Evolutionary conservation across 2,888 invertebrate genomes (phyloP).

Genomic region (Steromphala cineraria): DNA sequence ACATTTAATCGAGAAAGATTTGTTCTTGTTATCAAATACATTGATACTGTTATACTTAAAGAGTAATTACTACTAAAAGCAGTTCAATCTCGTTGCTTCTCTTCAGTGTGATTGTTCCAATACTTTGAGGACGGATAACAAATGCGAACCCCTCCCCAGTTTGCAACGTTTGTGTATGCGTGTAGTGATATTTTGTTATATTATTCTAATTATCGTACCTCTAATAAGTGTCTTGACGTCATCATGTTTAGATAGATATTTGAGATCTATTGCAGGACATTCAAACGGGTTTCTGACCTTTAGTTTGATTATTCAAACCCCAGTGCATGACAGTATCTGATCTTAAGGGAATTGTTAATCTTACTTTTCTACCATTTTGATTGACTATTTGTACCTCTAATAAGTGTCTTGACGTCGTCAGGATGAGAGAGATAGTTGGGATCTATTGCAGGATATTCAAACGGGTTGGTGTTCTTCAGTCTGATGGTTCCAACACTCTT

Average conservation of each 20-base stretch:
- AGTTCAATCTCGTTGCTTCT: slow-evolving; percentile 85
- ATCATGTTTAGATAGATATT: too few relatives aligned
- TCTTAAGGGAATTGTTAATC: too few relatives aligned
- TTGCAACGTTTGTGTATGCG: too few relatives aligned
- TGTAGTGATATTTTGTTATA: too few relatives aligned
- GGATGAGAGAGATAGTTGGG: slow-evolving; percentile 87
- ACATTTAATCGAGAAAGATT: too few relatives aligned
- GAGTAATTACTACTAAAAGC: slow-evolving; percentile 92
- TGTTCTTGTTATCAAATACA: slow-evolving; percentile 28
- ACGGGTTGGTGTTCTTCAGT: slow-evolving; percentile 84
- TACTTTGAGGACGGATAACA: slow-evolving; percentile 80
- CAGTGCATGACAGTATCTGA: too few relatives aligned
- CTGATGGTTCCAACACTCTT: slow-evolving; percentile 87
- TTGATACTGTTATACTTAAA: slow-evolving; percentile 79
- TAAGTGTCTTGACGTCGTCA: slow-evolving; percentile 78
- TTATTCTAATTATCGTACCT: too few relatives aligned
- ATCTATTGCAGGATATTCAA: slow-evolving; percentile 87
- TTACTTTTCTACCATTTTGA: too few relatives aligned
- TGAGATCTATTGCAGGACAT: too few relatives aligned
- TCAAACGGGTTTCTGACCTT: too few relatives aligned
- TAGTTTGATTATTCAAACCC: too few relatives aligned
- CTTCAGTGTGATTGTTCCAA: slow-evolving; percentile 85
- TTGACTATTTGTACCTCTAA: slow-evolving; percentile 29
- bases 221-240: too few relatives aligned
- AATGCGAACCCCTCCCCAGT: slow-evolving; percentile 27